Conservation (phyloP, 2,113 vertebrate genomes). For the Arothron firmamentum region DNA sequence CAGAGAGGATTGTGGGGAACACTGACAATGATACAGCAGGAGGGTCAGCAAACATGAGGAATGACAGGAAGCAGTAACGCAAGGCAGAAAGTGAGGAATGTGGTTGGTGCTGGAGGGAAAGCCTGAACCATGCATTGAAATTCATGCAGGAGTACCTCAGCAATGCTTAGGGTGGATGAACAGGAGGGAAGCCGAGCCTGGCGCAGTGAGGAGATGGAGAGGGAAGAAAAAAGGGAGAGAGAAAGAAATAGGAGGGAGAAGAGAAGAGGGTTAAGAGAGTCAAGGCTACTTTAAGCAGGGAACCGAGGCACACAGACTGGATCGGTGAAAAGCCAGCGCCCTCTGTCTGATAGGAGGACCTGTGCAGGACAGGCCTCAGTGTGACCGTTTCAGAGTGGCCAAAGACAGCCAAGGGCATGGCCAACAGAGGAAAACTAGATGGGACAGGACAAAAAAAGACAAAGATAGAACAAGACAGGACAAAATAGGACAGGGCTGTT, state of each 20-base stretch:
- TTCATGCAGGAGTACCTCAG: conserved; percentile 98
- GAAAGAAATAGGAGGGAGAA: conserved; percentile 62
- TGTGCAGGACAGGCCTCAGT: conserved; percentile 54
- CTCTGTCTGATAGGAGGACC: conserved; percentile 60
- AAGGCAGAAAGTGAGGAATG: conserved; percentile 70
- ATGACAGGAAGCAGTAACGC: conserved; percentile 74
- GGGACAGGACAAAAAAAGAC: conserved; percentile 24
- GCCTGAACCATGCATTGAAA: conserved; percentile 69
- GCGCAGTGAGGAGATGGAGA: conserved; percentile 78
- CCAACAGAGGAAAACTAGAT: conserved; percentile 39
- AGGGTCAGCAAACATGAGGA: conserved; percentile 42
- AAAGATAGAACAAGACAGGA: conserved; percentile 24
- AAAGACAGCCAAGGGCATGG: conserved; percentile 62
- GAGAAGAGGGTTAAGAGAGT: conserved; percentile 75
- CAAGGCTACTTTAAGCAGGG: conserved; percentile 55
- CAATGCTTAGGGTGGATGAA: conserved; percentile 99
- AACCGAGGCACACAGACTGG: conserved; percentile 66
- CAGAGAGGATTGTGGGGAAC: conserved; percentile 23
- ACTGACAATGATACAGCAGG: conserved; percentile 67
- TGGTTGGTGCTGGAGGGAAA: conserved; percentile 64
- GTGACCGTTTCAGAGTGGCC: conserved; percentile 55
- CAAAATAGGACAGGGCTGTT: not conserved
- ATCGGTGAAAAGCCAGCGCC: conserved; percentile 43
- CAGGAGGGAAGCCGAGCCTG: conserved; percentile 99
- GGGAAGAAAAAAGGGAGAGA: conserved; percentile 62